These are phyloP conservation scores for Hyppa rectilinea DNA, from an alignment of 2,888 invertebrate species.

Conservation along the genomic window DNA sequence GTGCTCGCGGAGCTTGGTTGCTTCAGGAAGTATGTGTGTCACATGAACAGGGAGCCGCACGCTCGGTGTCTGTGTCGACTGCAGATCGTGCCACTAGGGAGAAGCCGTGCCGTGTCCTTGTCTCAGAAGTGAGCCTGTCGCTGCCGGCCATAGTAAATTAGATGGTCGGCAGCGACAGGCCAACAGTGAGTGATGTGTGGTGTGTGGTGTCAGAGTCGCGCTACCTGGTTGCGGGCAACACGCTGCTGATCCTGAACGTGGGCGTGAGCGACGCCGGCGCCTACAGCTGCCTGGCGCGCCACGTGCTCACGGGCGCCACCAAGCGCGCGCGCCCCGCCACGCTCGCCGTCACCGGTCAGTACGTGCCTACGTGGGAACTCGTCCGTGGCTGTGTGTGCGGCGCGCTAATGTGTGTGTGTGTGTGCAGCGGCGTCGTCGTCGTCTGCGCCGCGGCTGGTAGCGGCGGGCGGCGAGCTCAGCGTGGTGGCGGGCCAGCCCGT, in stretches of 20 bases:
- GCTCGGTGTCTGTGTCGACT: too few relatives aligned
- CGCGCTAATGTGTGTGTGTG: slow-evolving; percentile 6
- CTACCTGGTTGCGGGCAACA: slow-evolving; percentile 77
- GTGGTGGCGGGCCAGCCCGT: slow-evolving; percentile 90
- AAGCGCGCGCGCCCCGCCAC: slow-evolving; percentile 91
- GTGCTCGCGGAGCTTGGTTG: too few relatives aligned
- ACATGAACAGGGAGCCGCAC: too few relatives aligned
- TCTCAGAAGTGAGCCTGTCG: too few relatives aligned
- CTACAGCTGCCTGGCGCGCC: slow-evolving; percentile 93
- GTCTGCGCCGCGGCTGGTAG: slow-evolving; percentile 90
- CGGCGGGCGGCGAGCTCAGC: slow-evolving; percentile 88
- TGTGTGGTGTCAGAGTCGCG: slow-evolving; percentile 73
- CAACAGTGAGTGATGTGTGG: neutral
- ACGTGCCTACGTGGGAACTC: neutral
- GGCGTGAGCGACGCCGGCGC: slow-evolving; percentile 91
- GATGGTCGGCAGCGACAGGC: too few relatives aligned
- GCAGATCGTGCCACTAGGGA: too few relatives aligned
- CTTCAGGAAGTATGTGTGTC: too few relatives aligned
- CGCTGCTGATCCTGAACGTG: slow-evolving; percentile 79
- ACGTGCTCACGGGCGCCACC: slow-evolving; percentile 92
- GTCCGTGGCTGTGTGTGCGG: neutral
- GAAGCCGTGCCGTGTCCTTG: too few relatives aligned
- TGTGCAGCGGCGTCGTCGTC: slow-evolving; percentile 76
- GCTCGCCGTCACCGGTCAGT: slow-evolving; percentile 90
- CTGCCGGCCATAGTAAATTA: too few relatives aligned